Evolutionary conservation across 1,140 invertebrate genomes (phyloP), one percentile per base, ranked within the genome.

Genomic region (Lepidurus packardi): DNA sequence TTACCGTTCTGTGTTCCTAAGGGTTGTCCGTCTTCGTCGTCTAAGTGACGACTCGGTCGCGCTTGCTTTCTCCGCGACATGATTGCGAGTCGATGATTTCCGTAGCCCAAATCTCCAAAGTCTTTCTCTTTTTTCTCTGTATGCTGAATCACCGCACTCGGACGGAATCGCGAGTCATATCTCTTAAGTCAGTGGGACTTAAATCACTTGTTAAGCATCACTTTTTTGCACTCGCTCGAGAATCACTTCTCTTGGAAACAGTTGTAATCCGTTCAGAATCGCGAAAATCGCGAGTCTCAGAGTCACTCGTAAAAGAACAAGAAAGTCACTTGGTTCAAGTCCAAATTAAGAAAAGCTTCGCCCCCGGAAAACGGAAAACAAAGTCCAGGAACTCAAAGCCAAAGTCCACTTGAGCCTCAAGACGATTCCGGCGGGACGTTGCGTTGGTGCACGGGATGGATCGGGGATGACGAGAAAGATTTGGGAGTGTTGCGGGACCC

Each of bases 51-150:
- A 77, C 86, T 86, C 75, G 89, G 89, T 77, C 88, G 84, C 34
- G 88, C 85, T 82, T 89, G 89, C 84, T 90, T 91, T 84, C 89
- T 85, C 81, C 89, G 86, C 82, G 86, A 89, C 88, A 88, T 90
- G 77, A 77, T 82, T 53, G 42, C 65, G 25, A 41, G 73, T 78
- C 53, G 16, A n/a, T n/a, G 16, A n/a, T 65, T 65, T 7, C 53
- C 21, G 47, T 8, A 25, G 1, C 25, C 1, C 25, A 25, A 25
- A 25, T 25, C 25, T 25, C 3, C 34, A 34, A 34, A 34, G 34
- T 34, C 34, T 34, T 34, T 34, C 34, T 65, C 53, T 21, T 65
- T 65, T 13, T 47, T 16, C 5, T 65, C 0, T 4, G 13, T 7
- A 7, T 65, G 53, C 8, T n/a, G 9, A 65, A 65, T 7, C 16